Evolutionary conservation across 2,888 invertebrate genomes (phyloP).

Genomic region (Liposcelis brunnea): DNA sequence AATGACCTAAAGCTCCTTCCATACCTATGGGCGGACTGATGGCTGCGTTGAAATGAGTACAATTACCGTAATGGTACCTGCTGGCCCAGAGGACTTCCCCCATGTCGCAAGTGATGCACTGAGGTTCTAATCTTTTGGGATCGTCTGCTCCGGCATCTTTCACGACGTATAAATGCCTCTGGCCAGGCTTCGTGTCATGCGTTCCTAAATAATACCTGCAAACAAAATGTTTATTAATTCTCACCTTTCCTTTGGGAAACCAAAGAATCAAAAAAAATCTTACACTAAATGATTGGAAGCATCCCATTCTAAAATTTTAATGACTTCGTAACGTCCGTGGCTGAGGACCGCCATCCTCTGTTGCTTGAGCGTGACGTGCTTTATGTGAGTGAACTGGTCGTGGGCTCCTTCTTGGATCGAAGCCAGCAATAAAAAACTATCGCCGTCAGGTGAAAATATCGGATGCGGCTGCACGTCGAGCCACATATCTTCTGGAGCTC

Average conservation of each 20-base stretch:
- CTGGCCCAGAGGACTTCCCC: constrained; percentile 60
- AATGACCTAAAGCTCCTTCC: constrained; percentile 25
- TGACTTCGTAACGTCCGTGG: constrained; percentile 70
- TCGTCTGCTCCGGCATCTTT: constrained; percentile 55
- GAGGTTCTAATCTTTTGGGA: constrained; percentile 48
- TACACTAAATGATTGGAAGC: constrained; percentile 65
- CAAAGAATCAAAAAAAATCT: no score
- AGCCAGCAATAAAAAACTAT: constrained; percentile 65
- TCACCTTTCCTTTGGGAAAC: neutral
- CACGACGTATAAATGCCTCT: constrained; percentile 75
- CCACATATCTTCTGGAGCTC: constrained; percentile 72
- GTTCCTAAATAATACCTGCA: constrained; percentile 44
- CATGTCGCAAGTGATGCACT: constrained; percentile 74
- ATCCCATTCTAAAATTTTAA: constrained; percentile 70
- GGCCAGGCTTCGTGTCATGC: constrained; percentile 66
- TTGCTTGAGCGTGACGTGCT: constrained; percentile 59
- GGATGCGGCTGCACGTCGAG: constrained; percentile 71
- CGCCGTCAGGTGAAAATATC: constrained; percentile 66
- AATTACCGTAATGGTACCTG: constrained; percentile 64
- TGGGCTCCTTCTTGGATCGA: constrained; percentile 69
- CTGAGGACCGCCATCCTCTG: constrained; percentile 71
- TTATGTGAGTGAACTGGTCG: constrained; percentile 76
- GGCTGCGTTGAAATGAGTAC: constrained; percentile 68
- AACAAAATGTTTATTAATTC: constrained; percentile 7
- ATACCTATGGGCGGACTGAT: constrained; percentile 29